These are phyloP conservation scores for Machimus rusticus DNA, from an alignment of 2,888 invertebrate species.

Conservation along the genomic window DNA sequence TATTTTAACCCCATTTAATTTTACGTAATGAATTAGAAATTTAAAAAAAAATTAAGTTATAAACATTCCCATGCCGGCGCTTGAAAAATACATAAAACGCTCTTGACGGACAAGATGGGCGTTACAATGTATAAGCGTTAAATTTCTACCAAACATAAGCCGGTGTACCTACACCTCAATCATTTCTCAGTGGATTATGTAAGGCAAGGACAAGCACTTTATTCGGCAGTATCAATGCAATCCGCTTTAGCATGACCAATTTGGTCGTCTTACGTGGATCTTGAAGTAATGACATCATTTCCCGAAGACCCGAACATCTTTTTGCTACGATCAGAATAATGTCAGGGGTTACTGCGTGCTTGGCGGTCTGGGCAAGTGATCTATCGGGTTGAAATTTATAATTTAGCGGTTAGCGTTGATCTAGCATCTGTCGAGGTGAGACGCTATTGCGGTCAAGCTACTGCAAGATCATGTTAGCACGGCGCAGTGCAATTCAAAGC, in stretches of 20 bases:
- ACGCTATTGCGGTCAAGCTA: background rate
- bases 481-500: background rate
- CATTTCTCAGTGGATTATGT: background rate
- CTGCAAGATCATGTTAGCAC: background rate
- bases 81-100: background rate
- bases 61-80: background rate
- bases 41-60: background rate
- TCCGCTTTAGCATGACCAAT: background rate
- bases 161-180: background rate
- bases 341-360: background rate
- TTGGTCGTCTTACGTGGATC: background rate
- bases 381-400: background rate
- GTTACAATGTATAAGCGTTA: background rate
- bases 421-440: background rate
- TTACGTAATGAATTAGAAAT: background rate
- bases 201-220: slow-evolving; percentile 7
- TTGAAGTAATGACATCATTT: background rate
- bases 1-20: background rate
- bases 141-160: background rate
- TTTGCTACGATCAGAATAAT: background rate
- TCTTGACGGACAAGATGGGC: background rate
- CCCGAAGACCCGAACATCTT: background rate
- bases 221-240: slow-evolving; percentile 4
- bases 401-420: background rate
- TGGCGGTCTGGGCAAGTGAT: background rate